Percentiles rank a stretch among this genome's conserved stretches.
Conservation (phyloP, 2,113 vertebrate species). For the Gavia stellata region DNA sequence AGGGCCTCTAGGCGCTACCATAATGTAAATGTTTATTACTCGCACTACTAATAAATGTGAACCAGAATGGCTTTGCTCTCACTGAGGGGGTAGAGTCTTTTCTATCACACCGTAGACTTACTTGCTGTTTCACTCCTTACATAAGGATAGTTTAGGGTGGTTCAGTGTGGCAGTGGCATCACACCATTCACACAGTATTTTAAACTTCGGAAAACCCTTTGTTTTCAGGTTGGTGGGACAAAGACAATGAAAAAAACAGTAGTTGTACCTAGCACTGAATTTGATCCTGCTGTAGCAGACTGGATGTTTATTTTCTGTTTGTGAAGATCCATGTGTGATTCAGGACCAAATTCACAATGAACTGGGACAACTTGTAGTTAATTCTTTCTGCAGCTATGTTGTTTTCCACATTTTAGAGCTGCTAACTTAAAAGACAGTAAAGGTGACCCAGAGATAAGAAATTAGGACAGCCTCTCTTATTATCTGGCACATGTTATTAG, state of each 20-base stretch:
- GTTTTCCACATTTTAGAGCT: not conserved
- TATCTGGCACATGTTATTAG: not conserved
- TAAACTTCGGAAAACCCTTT: not conserved
- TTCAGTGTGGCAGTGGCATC: not conserved
- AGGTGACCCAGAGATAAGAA: not conserved
- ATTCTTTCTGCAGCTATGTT: not conserved
- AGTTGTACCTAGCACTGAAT: not conserved
- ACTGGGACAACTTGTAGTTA: not conserved
- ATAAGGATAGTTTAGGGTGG: not conserved
- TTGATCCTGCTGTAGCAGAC: not conserved
- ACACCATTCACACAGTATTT: not conserved
- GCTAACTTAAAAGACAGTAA: not conserved
- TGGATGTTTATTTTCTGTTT: not conserved
- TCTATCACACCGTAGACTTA: not conserved
- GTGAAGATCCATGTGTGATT: not conserved
- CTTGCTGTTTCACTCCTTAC: not conserved
- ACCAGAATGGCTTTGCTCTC: not conserved
- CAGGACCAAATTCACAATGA: not conserved
- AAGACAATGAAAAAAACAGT: not conserved
- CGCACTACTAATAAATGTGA: conserved; percentile 1
- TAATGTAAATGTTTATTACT: conserved; percentile 24
- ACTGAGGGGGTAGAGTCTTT: not conserved
- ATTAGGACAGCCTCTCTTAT: not conserved
- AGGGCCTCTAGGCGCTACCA: not conserved
- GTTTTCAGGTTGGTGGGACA: not conserved